Evolutionary conservation across 2,797 vertebrate species (phyloP), one percentile per base, ranked within the genome.

Genomic region (Xenops minutus): DNA sequence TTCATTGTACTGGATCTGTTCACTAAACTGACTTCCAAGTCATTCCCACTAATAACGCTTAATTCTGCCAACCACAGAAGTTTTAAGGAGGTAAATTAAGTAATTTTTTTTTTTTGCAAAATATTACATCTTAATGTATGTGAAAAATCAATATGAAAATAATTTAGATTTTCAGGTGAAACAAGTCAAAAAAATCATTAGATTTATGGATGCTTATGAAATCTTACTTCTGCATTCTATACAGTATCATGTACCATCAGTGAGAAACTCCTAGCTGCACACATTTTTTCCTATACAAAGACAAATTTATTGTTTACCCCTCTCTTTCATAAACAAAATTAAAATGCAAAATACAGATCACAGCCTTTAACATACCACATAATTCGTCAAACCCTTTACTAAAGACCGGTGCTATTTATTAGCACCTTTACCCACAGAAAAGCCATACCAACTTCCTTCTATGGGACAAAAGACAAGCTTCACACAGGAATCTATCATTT

Each of bases 151-250:
- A 2, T 44, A 85, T 32, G 46, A 83, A 74, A 88, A 89, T 75
- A 78, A 67, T 55, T 82, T 83, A 49, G 6, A 92, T 86, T 59
- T 93, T 48, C 27, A 93, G 78, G 55, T 59, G 29, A 83, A 96
- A 89, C 2, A 22, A 56, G 30, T 56, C 16, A 48, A 34, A 54
- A 85, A 74, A 88, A 43, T 14, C 48, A 3, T 27, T 21, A 78
- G 14, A 81, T 74, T 77, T 74, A 44, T 24, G 24, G 39, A 80
- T 75, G 43, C 46, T 72, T 56, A 51, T 9, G 34, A 75, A 90
- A 78, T 20, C 29, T 41, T 78, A 54, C 19, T 81, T 69, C 63
- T 67, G 52, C 43, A 36, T 58, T 68, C 72, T 63, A 30, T 14
- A 75, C 8, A 14, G 86, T 62, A 51, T 18, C 27, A 29, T 4